phyloP scores from a whole-genome alignment of 2,113 vertebrate genomes.

The Phylloscopus whistleri region DNA sequence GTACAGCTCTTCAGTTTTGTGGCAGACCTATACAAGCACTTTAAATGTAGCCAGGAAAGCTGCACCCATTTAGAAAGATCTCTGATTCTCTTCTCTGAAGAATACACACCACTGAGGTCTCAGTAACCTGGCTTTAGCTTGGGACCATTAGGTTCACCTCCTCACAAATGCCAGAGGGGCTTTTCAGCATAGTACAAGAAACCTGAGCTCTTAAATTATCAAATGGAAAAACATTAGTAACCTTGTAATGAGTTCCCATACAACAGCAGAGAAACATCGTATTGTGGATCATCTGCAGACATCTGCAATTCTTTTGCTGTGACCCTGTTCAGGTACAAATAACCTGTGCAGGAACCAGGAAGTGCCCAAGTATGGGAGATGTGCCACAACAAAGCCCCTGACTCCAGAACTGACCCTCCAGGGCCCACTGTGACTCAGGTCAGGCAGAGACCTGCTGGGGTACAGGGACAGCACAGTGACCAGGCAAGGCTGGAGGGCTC shows the following conservation, averaged over 20 bases:
- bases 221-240: not conserved
- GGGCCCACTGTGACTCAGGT: not conserved
- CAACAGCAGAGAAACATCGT: not conserved
- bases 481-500: accelerated
- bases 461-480: accelerated
- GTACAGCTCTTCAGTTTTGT: not conserved
- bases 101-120: not conserved
- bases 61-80: not conserved
- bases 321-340: not conserved
- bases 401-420: not conserved
- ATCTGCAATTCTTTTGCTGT: not conserved
- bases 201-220: not conserved
- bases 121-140: not conserved
- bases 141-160: not conserved
- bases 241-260: not conserved
- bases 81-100: not conserved
- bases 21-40: not conserved
- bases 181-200: not conserved
- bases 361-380: not conserved
- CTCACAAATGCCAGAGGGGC: not conserved
- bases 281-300: not conserved
- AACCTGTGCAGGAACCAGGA: not conserved
- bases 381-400: not conserved
- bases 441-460: not conserved
- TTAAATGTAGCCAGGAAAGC: not conserved